Percentiles rank a stretch among this genome's conserved stretches.
Evolutionary conservation across 1,140 invertebrate species (phyloP).

Genomic region (Conus betulinus): DNA sequence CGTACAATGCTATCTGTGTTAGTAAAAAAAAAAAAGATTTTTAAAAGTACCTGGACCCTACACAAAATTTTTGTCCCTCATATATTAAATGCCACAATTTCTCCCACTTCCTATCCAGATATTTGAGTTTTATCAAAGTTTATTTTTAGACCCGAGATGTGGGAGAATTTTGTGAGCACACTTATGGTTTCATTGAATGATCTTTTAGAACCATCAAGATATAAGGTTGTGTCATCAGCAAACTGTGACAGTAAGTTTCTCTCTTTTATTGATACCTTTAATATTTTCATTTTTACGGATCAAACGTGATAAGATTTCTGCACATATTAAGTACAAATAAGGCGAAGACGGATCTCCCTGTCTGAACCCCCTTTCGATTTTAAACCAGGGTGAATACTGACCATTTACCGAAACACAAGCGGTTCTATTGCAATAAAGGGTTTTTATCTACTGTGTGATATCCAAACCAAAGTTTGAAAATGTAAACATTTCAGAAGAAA

Average conservation of each 20-base stretch:
- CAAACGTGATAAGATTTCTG: conserved; percentile 26
- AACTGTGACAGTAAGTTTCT: conserved; percentile 31
- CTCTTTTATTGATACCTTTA: conserved; percentile 28
- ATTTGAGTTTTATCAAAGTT: not conserved
- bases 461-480: conserved; percentile 37
- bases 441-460: conserved; percentile 33
- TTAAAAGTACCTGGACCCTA: conserved; percentile 18
- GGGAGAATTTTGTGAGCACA: not conserved
- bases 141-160: not conserved
- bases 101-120: conserved; percentile 31
- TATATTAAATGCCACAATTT: too few species aligned
- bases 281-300: conserved; percentile 32
- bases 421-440: conserved; percentile 32
- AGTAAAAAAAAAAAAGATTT: conserved; percentile 12
- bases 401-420: conserved; percentile 32
- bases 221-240: conserved; percentile 38
- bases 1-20: not conserved
- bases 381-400: conserved; percentile 21
- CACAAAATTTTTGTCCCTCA: conserved; percentile 8
- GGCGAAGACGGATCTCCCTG: conserved; percentile 13
- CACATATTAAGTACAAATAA: conserved; percentile 36
- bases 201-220: conserved; percentile 23
- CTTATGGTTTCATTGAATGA: not conserved
- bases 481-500: conserved; percentile 33
- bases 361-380: conserved; percentile 28